A percentile compares a stretch with the other conserved stretches of the same genome.
Conservation (phyloP, 1,140 invertebrate genomes). For the Nilaparvata lugens region DNA sequence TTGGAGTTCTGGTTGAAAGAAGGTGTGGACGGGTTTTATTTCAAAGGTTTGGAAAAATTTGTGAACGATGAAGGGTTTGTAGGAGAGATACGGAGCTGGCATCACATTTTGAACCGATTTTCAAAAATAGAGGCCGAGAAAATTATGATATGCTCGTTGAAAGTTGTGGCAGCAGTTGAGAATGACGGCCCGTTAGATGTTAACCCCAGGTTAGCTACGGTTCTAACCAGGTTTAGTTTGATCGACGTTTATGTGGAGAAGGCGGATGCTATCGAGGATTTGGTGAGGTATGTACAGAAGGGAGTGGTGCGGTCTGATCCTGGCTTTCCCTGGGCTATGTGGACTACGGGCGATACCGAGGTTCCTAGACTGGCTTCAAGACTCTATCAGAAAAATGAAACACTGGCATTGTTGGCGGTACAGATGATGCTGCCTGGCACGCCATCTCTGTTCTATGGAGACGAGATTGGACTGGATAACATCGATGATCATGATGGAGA, state of each 20-base stretch:
- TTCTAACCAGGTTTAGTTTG: slow-evolving; percentile 57
- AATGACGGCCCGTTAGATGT: slow-evolving; percentile 29
- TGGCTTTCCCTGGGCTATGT: slow-evolving; percentile 62
- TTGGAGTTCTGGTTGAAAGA: slow-evolving; percentile 53
- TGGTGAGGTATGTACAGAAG: slow-evolving; percentile 45
- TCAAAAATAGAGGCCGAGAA: slow-evolving; percentile 31
- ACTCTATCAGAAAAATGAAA: slow-evolving; percentile 44
- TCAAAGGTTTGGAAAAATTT: slow-evolving; percentile 54
- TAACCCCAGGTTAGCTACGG: slow-evolving; percentile 31
- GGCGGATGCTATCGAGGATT: slow-evolving; percentile 42
- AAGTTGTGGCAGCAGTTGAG: slow-evolving; percentile 33
- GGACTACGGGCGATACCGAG: slow-evolving; percentile 56
- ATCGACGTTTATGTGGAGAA: slow-evolving; percentile 57
- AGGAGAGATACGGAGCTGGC: slow-evolving; percentile 51
- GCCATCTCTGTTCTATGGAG: slow-evolving; percentile 70
- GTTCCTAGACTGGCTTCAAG: slow-evolving; percentile 46
- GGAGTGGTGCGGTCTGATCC: slow-evolving; percentile 47
- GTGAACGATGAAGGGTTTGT: slow-evolving; percentile 37
- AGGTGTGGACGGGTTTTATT: slow-evolving; percentile 70
- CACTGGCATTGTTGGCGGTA: slow-evolving; percentile 50
- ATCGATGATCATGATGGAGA: slow-evolving; percentile 23
- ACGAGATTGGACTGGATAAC: slow-evolving; percentile 53
- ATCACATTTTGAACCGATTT: slow-evolving; percentile 39
- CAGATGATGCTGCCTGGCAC: slow-evolving; percentile 69
- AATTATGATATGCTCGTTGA: slow-evolving; percentile 56